Evolutionary conservation across 1,140 invertebrate genomes (phyloP).

Genomic region (Drosophila azteca): DNA sequence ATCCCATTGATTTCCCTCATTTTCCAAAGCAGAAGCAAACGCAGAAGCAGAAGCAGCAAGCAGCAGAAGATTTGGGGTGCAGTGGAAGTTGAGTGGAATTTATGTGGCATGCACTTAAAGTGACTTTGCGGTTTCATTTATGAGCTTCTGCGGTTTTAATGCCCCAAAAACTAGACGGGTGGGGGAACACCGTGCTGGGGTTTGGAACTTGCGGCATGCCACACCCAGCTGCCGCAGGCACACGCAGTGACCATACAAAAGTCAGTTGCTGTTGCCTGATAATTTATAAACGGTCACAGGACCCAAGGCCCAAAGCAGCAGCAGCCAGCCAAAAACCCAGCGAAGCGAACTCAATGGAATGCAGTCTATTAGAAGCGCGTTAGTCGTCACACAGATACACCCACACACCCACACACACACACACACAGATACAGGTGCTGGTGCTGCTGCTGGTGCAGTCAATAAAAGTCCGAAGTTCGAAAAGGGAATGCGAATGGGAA

Average conservation of each 20-base stretch:
- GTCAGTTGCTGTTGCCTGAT: constrained; percentile 69
- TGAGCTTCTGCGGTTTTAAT: constrained; percentile 64
- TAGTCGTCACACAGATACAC: constrained; percentile 34
- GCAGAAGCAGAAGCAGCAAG: too few relatives aligned
- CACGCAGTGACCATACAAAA: constrained; percentile 72
- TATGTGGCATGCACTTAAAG: constrained; percentile 65
- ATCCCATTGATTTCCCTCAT: neutral
- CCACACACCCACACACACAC: neutral
- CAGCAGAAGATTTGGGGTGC: neutral
- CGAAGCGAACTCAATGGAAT: constrained; percentile 59
- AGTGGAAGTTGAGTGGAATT: constrained; percentile 41
- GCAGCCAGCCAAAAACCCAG: constrained; percentile 6
- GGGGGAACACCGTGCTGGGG: neutral
- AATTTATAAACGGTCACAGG: constrained; percentile 67
- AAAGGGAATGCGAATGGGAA: constrained; percentile 14
- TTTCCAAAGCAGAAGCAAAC: neutral
- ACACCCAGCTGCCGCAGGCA: constrained; percentile 26
- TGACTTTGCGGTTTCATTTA: constrained; percentile 75
- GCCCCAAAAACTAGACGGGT: constrained; percentile 1
- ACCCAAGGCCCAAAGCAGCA: constrained; percentile 25
- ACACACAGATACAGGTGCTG: neutral
- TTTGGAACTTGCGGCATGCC: constrained; percentile 15
- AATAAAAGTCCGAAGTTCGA: constrained; percentile 67
- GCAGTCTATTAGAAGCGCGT: constrained; percentile 79
- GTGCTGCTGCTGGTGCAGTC: constrained; percentile 35